Conservation (phyloP, 1,140 invertebrate genomes). For the Micrasema longulum region DNA sequence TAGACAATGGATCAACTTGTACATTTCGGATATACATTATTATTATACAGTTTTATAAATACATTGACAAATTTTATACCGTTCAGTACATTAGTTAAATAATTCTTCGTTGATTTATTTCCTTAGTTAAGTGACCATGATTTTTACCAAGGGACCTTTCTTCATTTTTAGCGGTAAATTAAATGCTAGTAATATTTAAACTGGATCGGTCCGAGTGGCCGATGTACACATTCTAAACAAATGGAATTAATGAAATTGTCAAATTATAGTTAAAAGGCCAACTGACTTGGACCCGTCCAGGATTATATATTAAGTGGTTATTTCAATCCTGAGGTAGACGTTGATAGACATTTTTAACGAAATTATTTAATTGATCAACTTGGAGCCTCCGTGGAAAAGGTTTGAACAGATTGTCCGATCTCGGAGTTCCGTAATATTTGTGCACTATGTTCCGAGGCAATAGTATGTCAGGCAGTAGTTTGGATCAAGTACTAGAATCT, state of each 20-base stretch:
- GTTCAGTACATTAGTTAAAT: slow-evolving; percentile 10
- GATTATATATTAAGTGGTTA: slow-evolving; percentile 26
- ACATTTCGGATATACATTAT: not conserved
- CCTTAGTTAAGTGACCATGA: slow-evolving; percentile 53
- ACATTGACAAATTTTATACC: slow-evolving; percentile 22
- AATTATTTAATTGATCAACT: slow-evolving; percentile 34
- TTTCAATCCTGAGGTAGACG: slow-evolving; percentile 33
- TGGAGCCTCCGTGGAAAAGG: slow-evolving; percentile 27
- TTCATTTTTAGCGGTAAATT: slow-evolving; percentile 53
- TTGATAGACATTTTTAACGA: slow-evolving; percentile 42
- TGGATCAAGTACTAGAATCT: slow-evolving; percentile 51
- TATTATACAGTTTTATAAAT: not conserved
- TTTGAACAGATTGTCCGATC: slow-evolving; percentile 43
- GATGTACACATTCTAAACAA: slow-evolving; percentile 57
- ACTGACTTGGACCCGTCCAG: slow-evolving; percentile 49
- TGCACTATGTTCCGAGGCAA: slow-evolving; percentile 51
- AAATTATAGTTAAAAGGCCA: slow-evolving; percentile 30
- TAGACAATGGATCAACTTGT: slow-evolving; percentile 6
- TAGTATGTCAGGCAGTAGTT: slow-evolving; percentile 48
- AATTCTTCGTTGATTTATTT: not conserved
- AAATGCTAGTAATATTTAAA: slow-evolving; percentile 52
- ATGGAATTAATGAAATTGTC: slow-evolving; percentile 36
- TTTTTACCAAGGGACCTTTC: slow-evolving; percentile 54
- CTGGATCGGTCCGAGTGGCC: slow-evolving; percentile 51
- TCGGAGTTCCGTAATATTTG: slow-evolving; percentile 34